A percentile compares a stretch with the other conserved stretches of the same genome.
Conservation (phyloP, 2,113 vertebrate genomes). For the Siniperca chuatsi region DNA sequence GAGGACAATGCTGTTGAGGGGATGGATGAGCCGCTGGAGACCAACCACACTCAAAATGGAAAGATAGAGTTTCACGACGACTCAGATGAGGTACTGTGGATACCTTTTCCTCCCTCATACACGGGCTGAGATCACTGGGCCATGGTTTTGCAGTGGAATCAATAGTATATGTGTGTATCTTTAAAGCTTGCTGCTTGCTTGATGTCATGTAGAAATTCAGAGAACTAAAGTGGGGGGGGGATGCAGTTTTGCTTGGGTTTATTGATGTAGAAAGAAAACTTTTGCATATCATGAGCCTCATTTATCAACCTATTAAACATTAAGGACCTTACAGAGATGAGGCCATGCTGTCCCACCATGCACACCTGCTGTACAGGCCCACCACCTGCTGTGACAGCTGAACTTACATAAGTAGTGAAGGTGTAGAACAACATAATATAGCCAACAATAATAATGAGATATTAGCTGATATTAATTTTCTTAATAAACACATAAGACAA, state of each 20-base stretch:
- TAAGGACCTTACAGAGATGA: too few species aligned
- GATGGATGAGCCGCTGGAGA: slow-evolving; percentile 84
- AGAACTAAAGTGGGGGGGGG: too few species aligned
- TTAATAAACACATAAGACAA: neutral
- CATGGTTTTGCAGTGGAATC: too few species aligned
- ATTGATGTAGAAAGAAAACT: neutral
- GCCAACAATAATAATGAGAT: neutral
- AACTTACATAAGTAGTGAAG: neutral
- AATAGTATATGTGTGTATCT: too few species aligned
- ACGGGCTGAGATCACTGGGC: neutral
- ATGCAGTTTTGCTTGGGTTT: neutral
- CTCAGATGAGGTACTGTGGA: slow-evolving; percentile 90
- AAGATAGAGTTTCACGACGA: slow-evolving; percentile 91
- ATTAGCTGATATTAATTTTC: neutral
- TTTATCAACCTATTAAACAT: neutral
- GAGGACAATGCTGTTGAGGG: slow-evolving; percentile 86
- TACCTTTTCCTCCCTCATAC: neutral
- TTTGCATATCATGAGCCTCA: neutral
- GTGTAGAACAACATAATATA: neutral
- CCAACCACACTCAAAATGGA: slow-evolving; percentile 72
- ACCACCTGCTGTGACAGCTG: neutral
- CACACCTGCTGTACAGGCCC: slow-evolving; percentile 1
- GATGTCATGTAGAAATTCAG: too few species aligned
- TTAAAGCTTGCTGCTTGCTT: too few species aligned
- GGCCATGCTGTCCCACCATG: neutral